Evolutionary conservation across 1,140 invertebrate genomes (phyloP).

Genomic region (Caenorhabditis brenneri): DNA sequence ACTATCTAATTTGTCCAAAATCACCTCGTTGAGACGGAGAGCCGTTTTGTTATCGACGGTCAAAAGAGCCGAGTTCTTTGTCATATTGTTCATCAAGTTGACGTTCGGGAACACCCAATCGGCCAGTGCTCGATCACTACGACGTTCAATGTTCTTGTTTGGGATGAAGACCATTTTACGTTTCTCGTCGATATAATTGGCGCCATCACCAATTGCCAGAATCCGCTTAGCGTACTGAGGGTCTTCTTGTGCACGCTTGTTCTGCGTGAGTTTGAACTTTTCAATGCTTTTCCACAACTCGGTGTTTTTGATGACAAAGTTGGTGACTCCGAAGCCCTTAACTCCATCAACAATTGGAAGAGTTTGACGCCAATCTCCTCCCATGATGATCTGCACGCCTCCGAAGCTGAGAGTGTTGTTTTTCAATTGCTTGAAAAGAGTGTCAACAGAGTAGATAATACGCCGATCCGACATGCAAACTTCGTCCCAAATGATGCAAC

Average conservation of each 20-base stretch:
- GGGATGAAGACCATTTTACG: background rate
- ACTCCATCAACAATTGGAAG: background rate
- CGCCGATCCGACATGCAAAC: conserved; percentile 31
- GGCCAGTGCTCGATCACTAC: background rate
- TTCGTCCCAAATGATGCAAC: conserved; percentile 48
- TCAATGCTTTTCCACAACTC: conserved; percentile 1
- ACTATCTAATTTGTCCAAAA: too few relatives aligned
- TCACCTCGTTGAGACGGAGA: background rate
- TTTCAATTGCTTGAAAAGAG: background rate
- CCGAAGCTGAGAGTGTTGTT: conserved; percentile 56
- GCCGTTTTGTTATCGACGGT: conserved; percentile 5
- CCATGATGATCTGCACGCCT: conserved; percentile 62
- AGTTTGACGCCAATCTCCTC: conserved; percentile 62
- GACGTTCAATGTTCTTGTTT: background rate
- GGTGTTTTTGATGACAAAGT: background rate
- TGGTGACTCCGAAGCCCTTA: background rate
- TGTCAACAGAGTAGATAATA: conserved; percentile 25
- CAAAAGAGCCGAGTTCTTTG: background rate
- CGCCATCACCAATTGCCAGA: background rate
- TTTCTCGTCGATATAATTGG: background rate
- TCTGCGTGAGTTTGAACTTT: background rate
- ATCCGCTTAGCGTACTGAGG: background rate
- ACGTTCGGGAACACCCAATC: background rate
- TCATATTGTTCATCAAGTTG: background rate
- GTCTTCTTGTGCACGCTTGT: conserved; percentile 49